A percentile compares a stretch with the other conserved stretches of the same genome.
Conservation (phyloP, 2,113 vertebrate species). For the Epinephelus moara region DNA sequence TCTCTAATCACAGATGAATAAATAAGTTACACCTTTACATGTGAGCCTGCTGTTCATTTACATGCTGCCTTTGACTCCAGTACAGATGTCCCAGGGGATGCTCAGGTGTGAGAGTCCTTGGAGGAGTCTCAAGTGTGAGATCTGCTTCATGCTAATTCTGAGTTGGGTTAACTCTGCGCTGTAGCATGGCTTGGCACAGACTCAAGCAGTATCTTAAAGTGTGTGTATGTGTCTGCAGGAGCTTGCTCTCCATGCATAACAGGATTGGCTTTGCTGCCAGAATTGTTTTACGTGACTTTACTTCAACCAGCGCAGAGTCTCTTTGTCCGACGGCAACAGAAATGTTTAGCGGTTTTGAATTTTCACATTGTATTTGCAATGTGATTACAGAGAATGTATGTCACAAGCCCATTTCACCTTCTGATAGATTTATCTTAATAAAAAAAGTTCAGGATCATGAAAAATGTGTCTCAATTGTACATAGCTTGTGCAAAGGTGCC, state of each 20-base stretch:
- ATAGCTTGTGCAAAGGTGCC: too few relatives aligned
- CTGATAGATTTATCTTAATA: background rate
- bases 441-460: background rate
- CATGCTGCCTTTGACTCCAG: constrained; percentile 40
- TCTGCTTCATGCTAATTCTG: constrained; percentile 12
- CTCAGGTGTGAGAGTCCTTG: constrained; percentile 12
- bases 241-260: constrained; percentile 2
- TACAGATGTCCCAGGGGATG: background rate
- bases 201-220: background rate
- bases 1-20: constrained; percentile 2
- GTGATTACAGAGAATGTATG: background rate
- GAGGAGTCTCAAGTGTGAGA: constrained; percentile 6
- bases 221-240: background rate
- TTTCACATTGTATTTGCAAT: background rate
- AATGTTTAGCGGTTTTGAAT: background rate
- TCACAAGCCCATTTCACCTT: background rate
- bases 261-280: background rate
- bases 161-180: constrained; percentile 1
- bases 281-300: constrained; percentile 19
- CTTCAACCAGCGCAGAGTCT: background rate
- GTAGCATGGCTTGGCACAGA: background rate
- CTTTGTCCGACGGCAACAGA: background rate
- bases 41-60: constrained; percentile 15
- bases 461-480: too few relatives aligned
- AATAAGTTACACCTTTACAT: constrained; percentile 15